These are phyloP conservation scores for Alexandromys oeconomus DNA, from an alignment of 2,797 vertebrate genomes.

Conservation along the genomic window DNA sequence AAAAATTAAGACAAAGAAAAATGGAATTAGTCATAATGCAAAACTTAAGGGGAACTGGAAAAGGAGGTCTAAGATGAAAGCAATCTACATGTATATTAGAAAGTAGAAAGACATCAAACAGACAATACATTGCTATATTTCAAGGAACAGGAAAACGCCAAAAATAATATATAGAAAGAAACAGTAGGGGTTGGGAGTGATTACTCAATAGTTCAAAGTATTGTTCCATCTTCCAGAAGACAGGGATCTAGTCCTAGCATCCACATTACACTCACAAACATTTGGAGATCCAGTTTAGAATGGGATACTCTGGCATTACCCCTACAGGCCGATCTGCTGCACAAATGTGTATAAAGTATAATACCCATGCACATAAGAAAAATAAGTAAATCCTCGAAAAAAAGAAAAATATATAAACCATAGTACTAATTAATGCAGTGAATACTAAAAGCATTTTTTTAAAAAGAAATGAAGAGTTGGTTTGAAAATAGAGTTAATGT, in stretches of 20 bases:
- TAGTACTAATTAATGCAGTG: not conserved
- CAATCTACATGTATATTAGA: not conserved
- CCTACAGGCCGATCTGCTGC: not conserved
- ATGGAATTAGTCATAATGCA: not conserved
- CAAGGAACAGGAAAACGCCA: not conserved
- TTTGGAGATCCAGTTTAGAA: not conserved
- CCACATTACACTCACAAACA: not conserved
- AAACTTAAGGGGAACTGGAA: not conserved
- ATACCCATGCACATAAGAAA: not conserved
- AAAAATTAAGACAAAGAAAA: not conserved
- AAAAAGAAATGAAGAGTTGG: not conserved
- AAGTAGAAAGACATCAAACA: not conserved
- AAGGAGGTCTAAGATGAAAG: rapidly evolving
- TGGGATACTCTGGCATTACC: not conserved
- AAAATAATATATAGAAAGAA: not conserved
- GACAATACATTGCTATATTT: not conserved
- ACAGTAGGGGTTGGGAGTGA: not conserved
- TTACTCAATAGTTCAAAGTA: not conserved
- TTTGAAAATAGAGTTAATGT: not conserved
- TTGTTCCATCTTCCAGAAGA: not conserved
- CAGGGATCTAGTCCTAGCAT: not conserved
- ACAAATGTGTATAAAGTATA: not conserved
- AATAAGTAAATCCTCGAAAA: not conserved
- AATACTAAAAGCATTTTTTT: not conserved
- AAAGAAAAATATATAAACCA: not conserved